phyloP scores from a whole-genome alignment of 2,113 vertebrate genomes.

The Megaceryle torquata region DNA sequence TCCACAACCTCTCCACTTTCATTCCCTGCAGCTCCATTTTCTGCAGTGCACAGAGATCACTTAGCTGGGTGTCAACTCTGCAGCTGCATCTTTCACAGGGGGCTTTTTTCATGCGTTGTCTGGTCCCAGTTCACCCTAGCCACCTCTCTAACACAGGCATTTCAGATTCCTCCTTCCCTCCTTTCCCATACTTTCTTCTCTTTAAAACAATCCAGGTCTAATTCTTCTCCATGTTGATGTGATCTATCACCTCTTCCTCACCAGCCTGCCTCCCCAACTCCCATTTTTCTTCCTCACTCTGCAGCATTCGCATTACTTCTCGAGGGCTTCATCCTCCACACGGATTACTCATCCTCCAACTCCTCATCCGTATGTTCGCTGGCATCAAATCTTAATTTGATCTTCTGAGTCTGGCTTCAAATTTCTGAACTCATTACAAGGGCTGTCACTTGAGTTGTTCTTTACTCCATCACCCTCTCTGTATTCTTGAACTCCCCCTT shows the following conservation, averaged over 20 bases:
- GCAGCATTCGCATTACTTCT: not conserved
- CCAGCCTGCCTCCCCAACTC: not conserved
- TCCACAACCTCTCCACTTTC: not conserved
- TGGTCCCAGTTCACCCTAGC: not conserved
- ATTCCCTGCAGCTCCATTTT: not conserved
- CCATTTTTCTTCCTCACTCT: not conserved
- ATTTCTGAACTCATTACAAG: not conserved
- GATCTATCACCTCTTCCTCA: not conserved
- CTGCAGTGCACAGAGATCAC: accelerated
- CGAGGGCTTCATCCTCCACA: conserved; percentile 10
- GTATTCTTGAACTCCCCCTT: not conserved
- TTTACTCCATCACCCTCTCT: not conserved
- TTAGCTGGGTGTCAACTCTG: not conserved
- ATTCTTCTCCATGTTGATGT: not conserved
- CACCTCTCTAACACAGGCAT: not conserved
- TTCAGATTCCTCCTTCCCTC: not conserved
- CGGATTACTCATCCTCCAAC: conserved; percentile 4
- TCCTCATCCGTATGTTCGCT: not conserved
- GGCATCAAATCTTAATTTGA: not conserved
- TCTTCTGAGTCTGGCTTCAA: not conserved
- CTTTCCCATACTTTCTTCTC: not conserved
- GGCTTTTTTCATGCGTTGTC: not conserved
- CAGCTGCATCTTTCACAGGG: not conserved
- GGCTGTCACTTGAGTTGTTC: not conserved
- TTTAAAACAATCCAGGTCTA: not conserved